Evolutionary conservation across 2,797 vertebrate species (phyloP).

Genomic region (Adrianichthys oophorus): DNA sequence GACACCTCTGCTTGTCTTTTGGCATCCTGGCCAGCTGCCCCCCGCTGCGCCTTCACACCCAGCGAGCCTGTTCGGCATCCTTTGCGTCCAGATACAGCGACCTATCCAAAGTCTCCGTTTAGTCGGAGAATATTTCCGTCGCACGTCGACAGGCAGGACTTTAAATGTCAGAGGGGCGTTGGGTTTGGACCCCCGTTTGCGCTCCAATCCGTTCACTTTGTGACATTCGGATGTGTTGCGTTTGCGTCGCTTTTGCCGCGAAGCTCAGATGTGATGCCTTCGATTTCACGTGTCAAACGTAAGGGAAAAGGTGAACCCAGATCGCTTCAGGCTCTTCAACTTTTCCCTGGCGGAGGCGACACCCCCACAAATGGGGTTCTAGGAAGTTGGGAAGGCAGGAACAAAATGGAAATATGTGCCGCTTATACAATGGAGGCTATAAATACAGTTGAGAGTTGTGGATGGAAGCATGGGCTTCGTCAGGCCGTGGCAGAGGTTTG

Average conservation of each 20-base stretch:
- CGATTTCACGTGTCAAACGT: too few relatives aligned
- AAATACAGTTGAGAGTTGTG: constrained; percentile 19
- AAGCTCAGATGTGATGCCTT: neutral
- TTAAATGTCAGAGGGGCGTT: constrained; percentile 21
- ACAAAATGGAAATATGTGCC: neutral
- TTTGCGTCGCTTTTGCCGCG: neutral
- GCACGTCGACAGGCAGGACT: constrained; percentile 24
- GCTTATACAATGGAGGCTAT: constrained; percentile 1
- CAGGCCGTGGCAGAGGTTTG: constrained; percentile 50
- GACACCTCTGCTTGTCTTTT: too few relatives aligned
- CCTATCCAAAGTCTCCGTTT: constrained; percentile 27
- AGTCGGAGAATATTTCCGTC: neutral
- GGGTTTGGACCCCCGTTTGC: constrained; percentile 21
- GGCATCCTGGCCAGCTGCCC: neutral
- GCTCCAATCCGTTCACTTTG: constrained; percentile 21
- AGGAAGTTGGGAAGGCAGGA: constrained; percentile 19
- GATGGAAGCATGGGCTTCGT: constrained; percentile 57
- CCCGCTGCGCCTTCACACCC: constrained; percentile 1
- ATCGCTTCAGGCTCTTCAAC: constrained; percentile 24
- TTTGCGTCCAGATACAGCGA: constrained; percentile 13
- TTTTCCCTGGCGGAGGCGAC: constrained; percentile 23
- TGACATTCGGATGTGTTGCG: neutral
- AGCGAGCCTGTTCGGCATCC: constrained; percentile 10
- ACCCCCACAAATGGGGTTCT: constrained; percentile 3
- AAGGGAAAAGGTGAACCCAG: neutral